Evolutionary conservation across 2,888 invertebrate species (phyloP).

Genomic region (Thyatira batis): DNA sequence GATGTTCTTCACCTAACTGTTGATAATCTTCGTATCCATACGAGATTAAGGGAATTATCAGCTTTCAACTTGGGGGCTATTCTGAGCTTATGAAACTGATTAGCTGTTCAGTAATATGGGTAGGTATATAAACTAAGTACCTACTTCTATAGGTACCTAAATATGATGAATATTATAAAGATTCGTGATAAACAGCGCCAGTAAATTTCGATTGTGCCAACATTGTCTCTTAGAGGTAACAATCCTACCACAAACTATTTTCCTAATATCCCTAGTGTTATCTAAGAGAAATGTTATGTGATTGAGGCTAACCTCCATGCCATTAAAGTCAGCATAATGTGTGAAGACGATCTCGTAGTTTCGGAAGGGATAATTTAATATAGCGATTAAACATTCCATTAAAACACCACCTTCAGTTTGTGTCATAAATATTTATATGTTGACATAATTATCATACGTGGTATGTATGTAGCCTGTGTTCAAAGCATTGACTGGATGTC

Average conservation of each 20-base stretch:
- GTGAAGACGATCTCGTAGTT: neutral
- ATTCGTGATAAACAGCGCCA: neutral
- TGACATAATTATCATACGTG: too few relatives aligned
- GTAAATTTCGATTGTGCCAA: neutral
- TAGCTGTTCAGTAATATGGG: too few relatives aligned
- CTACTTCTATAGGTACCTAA: too few relatives aligned
- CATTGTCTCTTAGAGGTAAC: neutral
- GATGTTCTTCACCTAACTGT: neutral
- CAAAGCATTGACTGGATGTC: too few relatives aligned
- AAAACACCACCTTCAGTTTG: neutral
- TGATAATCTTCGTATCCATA: constrained; percentile 9
- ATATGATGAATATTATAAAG: neutral
- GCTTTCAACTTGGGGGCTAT: constrained; percentile 3
- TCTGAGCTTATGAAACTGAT: neutral
- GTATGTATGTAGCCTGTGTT: too few relatives aligned
- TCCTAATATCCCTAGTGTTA: neutral
- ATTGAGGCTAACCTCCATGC: neutral
- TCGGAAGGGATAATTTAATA: neutral
- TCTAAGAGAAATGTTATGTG: neutral
- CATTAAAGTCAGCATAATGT: neutral
- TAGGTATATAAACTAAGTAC: too few relatives aligned
- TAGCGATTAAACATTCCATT: neutral
- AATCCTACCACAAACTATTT: neutral
- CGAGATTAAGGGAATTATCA: constrained; percentile 11
- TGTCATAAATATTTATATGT: too few relatives aligned